Evolutionary conservation across 2,797 vertebrate species (phyloP), one percentile per base, ranked within the genome.

Genomic region (Eptatretus atami): DNA sequence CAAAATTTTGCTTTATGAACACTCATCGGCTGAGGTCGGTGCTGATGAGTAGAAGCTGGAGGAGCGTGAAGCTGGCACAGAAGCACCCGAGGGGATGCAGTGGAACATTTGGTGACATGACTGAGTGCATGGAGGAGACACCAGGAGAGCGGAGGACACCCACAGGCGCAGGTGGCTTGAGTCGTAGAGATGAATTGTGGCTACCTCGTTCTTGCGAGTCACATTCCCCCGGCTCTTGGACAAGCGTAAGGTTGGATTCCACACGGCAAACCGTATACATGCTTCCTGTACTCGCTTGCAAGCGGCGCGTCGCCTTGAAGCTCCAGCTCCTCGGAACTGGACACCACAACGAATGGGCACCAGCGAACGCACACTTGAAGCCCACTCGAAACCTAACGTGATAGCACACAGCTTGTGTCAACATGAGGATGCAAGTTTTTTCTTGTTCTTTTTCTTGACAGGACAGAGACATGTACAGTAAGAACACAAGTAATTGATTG

Each of bases 311-410:
- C 65, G 74, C 73, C 67, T 73, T 81, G 1, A 96, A n/a, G 81
- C 71, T 93, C 81, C 61, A 88, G 70, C 71, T 92, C 83, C 0
- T 93, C 84, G 0, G 78, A 82, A 71, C 75, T 83, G 2, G 86
- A 85, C 25, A 83, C 69, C 13, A 75, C 74, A 52, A 92, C 73
- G 68, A 83, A 93, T 44, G 88, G 88, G 67, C 86, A 95, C 79
- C 85, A 95, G 61, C 78, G 77, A 96, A 86, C 15, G 77, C 85
- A 57, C 66, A 70, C 70, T 90, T 94, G 74, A 96, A 96, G 60
- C 90, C 90, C 1, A 82, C 83, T 64, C 86, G 75, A 69, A 96
- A 95, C 69, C 88, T 79, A 63, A 44, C 31, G 31, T 44, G 31
- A 44, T 44, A 8, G 6, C 31, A 44, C 6, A 44, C 31, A 44